phyloP scores from a whole-genome alignment of 1,140 invertebrate genomes.

The Copidosoma floridanum region DNA sequence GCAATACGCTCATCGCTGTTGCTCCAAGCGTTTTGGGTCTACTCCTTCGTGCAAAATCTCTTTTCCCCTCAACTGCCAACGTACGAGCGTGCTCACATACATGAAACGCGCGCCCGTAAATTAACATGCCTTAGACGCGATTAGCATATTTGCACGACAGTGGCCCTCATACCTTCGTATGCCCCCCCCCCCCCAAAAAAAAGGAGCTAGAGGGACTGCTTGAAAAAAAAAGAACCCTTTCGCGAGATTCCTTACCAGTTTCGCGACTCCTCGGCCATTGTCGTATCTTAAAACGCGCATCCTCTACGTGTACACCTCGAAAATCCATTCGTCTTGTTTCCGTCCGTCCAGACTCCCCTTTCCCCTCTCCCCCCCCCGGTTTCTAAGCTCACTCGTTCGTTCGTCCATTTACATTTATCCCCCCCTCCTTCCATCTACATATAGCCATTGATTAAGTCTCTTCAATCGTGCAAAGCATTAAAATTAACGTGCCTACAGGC shows the following conservation, averaged over 20 bases:
- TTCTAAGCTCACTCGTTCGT: no score
- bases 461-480: neutral
- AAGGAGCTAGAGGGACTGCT: no score
- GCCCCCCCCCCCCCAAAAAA: no score
- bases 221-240: constrained; percentile 7
- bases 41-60: no score
- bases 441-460: constrained; percentile 10
- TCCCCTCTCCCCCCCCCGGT: no score
- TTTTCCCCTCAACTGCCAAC: neutral
- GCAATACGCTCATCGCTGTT: neutral
- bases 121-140: constrained; percentile 26
- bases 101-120: constrained; percentile 4
- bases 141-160: constrained; percentile 16
- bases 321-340: constrained; percentile 18
- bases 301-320: no score
- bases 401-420: constrained; percentile 13
- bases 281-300: no score
- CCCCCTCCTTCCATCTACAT: neutral
- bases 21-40: no score
- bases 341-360: neutral
- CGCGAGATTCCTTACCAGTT: constrained; percentile 23
- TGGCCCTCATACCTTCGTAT: no score
- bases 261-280: constrained; percentile 5
- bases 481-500: neutral
- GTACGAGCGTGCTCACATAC: neutral